Percentiles rank a stretch among this genome's conserved stretches.
These are phyloP conservation scores for Cladopsammia gracilis DNA, from an alignment of 64 coral and sea anemone species.

Conservation along the genomic window DNA sequence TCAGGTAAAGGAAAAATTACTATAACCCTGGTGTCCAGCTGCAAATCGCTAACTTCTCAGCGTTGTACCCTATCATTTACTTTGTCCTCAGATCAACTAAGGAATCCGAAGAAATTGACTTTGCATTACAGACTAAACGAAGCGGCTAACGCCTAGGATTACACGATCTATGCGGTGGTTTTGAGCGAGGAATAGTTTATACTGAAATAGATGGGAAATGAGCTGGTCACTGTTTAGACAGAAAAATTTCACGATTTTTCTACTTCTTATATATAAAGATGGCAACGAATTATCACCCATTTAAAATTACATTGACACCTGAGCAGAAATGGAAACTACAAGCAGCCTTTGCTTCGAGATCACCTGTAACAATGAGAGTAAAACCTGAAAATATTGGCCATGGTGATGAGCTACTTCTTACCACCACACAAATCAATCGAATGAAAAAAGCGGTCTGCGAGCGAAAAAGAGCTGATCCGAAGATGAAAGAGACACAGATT, in stretches of 20 bases:
- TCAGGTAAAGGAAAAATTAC: not conserved
- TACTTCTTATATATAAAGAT: no score
- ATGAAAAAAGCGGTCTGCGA: not conserved
- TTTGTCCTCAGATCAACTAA: not conserved
- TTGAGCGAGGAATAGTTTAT: not conserved
- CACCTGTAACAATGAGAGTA: not conserved
- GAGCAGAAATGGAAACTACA: not conserved
- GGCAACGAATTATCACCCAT: not conserved
- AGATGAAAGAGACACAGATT: not conserved
- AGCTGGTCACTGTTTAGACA: not conserved
- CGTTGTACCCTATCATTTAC: slow-evolving; percentile 3
- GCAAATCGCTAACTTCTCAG: not conserved
- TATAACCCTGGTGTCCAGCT: not conserved
- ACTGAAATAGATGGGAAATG: not conserved
- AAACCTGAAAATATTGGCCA: not conserved
- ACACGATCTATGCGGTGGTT: not conserved
- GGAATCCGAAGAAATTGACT: not conserved
- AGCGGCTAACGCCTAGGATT: not conserved
- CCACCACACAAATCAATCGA: not conserved
- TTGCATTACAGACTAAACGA: not conserved
- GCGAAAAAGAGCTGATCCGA: not conserved
- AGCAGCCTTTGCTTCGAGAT: not conserved
- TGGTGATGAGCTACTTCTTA: not conserved
- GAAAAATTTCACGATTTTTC: not conserved
- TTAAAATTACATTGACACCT: not conserved